Base-by-base conservation (phyloP, 2,888 invertebrate species). In the Tachina grossa region DNA sequence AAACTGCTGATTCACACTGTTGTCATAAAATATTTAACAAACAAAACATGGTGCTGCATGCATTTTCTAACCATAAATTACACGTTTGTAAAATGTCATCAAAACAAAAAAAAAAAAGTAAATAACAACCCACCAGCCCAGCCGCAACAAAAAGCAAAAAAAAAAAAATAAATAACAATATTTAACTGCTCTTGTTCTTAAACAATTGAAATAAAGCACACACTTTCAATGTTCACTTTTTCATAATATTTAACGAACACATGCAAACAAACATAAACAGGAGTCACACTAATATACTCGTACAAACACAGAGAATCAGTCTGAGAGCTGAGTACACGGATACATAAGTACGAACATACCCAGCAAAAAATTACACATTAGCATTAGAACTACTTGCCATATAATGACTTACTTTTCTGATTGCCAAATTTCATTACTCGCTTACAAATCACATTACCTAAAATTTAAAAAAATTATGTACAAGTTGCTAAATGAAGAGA, bases 1-100 rank as follows among this genome's bases (percentile, higher is more conserved):
- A 65, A 74, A 81, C 16, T 81, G 84, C 81, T 84, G 81, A 84
- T 77, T 71, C 72, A 74, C 61, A 78, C 57, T 74, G 63, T 82
- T 84, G 72, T 72, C 77, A 74, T 55, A 82, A 76, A 76, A 76
- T 82, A 69, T 81, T 76, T 53, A 51, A 59, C 55, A 31, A 31
- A 51, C 45, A 59, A 6, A 31, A 31, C 31, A 31, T 31, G 6
- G 31, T 22, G 57, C 16, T 43, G 39, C 41, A 43, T 55, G 45
- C 39, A 63, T 63, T 74, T 75, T 82, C 39, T n/a, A 68, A 55
- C 19, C 75, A 75, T 82, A 82, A 82, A 75, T 68, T 75, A 69
- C 45, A 75, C n/a, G 68, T 82, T 82, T 82, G 61, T 75, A 39
- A 69, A 81, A 75, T 81, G 51, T 75, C 75, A 82, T 55, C 47